phyloP scores from a whole-genome alignment of 2,888 invertebrate genomes.

The Thereva nobilitata region DNA sequence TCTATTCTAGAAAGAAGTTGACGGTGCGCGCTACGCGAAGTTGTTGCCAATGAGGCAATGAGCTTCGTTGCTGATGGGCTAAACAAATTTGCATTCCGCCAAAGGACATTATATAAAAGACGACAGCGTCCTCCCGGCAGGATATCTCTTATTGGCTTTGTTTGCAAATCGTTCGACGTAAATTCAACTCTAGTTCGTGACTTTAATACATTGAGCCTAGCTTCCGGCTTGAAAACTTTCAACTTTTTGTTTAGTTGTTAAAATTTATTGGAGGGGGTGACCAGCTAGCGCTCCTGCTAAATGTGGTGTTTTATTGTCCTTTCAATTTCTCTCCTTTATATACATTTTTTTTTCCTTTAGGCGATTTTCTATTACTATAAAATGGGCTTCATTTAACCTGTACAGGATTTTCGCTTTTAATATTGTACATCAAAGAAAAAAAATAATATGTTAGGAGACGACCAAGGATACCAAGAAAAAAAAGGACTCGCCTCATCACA shows the following conservation, averaged over 20 bases:
- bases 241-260: constrained; percentile 17
- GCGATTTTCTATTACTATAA: too few relatives aligned
- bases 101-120: constrained; percentile 23
- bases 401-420: background rate
- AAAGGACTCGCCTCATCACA: background rate
- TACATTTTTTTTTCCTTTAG: too few relatives aligned
- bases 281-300: background rate
- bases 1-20: too few relatives aligned
- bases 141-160: constrained; percentile 39
- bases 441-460: too few relatives aligned
- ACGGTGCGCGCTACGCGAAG: constrained; percentile 12
- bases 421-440: too few relatives aligned
- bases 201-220: constrained; percentile 31
- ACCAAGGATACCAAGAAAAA: constrained; percentile 7
- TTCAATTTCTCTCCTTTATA: background rate
- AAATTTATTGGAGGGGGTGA: constrained; percentile 13
- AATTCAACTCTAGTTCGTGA: constrained; percentile 36
- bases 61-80: constrained; percentile 32
- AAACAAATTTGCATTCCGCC: constrained; percentile 31
- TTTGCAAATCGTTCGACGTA: constrained; percentile 37
- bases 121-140: constrained; percentile 27
- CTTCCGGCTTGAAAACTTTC: constrained; percentile 31
- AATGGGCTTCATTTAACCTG: background rate
- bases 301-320: constrained; percentile 14
- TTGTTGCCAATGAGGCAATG: constrained; percentile 33